Conservation (phyloP, 2,113 vertebrate species). For the Kryptolebias marmoratus region DNA sequence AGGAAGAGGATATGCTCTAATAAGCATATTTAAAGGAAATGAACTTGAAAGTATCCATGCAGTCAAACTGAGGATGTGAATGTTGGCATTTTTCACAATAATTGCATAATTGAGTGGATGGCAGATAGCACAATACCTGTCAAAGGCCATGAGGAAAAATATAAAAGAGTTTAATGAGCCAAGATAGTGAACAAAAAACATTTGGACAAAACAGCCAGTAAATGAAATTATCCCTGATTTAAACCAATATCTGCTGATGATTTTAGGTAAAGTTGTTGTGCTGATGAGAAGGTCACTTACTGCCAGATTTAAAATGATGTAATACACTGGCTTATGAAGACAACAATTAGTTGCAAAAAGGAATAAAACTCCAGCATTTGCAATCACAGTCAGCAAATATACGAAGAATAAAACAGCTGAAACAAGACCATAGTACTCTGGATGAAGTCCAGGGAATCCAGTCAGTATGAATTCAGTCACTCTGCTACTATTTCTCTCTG, state of each 20-base stretch:
- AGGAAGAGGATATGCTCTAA: conserved; percentile 67
- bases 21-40: rapidly evolving
- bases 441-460: conserved; percentile 67
- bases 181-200: conserved; percentile 72
- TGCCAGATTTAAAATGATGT: conserved; percentile 53
- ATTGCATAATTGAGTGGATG: conserved; percentile 61
- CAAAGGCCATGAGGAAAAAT: conserved; percentile 70
- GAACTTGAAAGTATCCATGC: conserved; percentile 31
- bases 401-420: conserved; percentile 46
- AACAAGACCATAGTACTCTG: conserved; percentile 45
- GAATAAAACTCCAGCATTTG: conserved; percentile 21
- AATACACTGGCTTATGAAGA: conserved; percentile 70
- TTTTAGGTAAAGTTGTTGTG: conserved; percentile 61
- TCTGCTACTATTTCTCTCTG: conserved; percentile 47
- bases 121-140: conserved; percentile 71
- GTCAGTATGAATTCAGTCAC: conserved; percentile 54
- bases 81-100: conserved; percentile 52
- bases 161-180: conserved; percentile 53
- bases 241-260: conserved; percentile 65
- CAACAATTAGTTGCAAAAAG: conserved; percentile 33
- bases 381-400: conserved; percentile 50
- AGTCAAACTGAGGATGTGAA: conserved; percentile 45
- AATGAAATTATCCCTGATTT: conserved; percentile 58
- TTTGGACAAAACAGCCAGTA: conserved; percentile 65
- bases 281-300: conserved; percentile 63